These are phyloP conservation scores for Athalia cordata DNA, from an alignment of 2,888 invertebrate genomes.

Conservation along the genomic window DNA sequence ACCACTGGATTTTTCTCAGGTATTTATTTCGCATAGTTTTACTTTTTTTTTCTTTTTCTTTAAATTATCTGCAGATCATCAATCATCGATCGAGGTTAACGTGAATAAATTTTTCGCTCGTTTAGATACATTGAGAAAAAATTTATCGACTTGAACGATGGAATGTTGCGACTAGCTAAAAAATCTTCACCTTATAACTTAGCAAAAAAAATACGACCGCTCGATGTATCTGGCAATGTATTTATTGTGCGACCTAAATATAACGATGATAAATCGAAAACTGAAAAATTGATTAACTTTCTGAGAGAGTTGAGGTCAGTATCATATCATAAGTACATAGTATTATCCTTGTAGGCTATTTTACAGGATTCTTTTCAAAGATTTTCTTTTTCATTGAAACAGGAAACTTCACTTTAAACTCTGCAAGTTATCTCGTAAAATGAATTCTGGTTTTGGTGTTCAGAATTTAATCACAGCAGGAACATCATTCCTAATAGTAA, in stretches of 20 bases:
- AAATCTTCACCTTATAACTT: neutral
- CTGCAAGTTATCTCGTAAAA: neutral
- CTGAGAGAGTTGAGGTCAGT: too few relatives aligned
- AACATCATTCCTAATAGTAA: slow-evolving; percentile 1
- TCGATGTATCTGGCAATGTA: neutral
- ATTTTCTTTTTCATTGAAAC: neutral
- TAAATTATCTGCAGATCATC: neutral
- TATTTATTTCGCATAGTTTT: too few relatives aligned
- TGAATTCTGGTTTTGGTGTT: slow-evolving; percentile 18
- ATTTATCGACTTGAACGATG: slow-evolving; percentile 6
- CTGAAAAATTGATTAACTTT: neutral
- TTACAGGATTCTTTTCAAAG: neutral
- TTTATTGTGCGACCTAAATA: neutral
- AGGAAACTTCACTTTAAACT: slow-evolving; percentile 35
- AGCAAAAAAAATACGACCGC: neutral
- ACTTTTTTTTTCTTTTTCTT: neutral
- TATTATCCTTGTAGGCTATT: neutral
- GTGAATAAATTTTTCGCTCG: neutral
- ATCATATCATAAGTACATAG: neutral
- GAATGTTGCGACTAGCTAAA: neutral
- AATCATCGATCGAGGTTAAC: neutral
- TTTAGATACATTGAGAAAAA: neutral
- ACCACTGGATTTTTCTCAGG: too few relatives aligned
- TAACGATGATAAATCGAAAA: neutral
- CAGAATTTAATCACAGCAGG: slow-evolving; percentile 24